Evolutionary conservation across 2,888 invertebrate species (phyloP).

Genomic region (Mantis religiosa): DNA sequence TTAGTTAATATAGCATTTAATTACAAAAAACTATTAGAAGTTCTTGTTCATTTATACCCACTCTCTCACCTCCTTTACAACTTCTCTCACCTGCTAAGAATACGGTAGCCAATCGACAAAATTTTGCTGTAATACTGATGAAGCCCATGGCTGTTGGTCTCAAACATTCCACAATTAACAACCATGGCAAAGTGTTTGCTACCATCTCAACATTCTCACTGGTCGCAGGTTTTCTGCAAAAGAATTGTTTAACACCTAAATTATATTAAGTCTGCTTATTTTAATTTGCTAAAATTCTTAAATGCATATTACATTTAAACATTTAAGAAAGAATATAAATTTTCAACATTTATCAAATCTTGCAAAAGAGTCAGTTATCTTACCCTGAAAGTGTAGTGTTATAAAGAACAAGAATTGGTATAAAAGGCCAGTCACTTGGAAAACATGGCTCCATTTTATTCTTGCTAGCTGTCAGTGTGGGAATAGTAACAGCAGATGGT

Average conservation of each 20-base stretch:
- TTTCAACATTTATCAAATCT: background rate
- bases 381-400: slow-evolving; percentile 31
- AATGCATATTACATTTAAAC: background rate
- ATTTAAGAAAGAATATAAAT: background rate
- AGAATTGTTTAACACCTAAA: background rate
- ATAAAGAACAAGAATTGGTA: slow-evolving; percentile 61
- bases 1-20: no score
- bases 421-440: slow-evolving; percentile 73
- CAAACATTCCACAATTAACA: slow-evolving; percentile 58
- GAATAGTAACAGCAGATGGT: background rate
- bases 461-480: background rate
- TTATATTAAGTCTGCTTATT: background rate
- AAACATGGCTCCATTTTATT: background rate
- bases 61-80: no score
- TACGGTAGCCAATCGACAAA: slow-evolving; percentile 60
- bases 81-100: slow-evolving; percentile 55
- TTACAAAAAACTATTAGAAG: no score
- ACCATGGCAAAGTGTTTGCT: slow-evolving; percentile 57
- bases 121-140: slow-evolving; percentile 57
- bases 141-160: slow-evolving; percentile 53
- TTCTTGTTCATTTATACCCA: no score
- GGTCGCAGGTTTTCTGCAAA: slow-evolving; percentile 25
- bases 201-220: slow-evolving; percentile 37
- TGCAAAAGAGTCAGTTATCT: background rate
- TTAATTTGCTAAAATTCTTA: background rate